Conservation (phyloP, 1,140 invertebrate genomes). For the Pseudomyrmex concolor region DNA sequence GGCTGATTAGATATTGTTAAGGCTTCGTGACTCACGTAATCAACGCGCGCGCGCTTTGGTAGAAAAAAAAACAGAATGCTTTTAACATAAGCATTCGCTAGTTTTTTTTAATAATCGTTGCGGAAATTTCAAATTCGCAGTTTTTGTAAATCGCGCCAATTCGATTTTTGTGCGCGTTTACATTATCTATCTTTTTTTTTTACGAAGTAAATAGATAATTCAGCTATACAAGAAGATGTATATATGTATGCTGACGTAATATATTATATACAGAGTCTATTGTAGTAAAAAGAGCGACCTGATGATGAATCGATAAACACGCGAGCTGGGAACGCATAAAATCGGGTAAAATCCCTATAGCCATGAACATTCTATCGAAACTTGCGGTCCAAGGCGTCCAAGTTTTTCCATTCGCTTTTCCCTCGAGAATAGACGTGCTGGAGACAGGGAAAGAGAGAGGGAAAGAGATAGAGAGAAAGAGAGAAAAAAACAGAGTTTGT, state of each 20-base stretch:
- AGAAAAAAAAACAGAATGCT: slow-evolving; percentile 37
- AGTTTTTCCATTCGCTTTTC: slow-evolving; percentile 64
- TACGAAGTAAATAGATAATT: background rate
- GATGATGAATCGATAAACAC: slow-evolving; percentile 4
- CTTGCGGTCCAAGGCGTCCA: slow-evolving; percentile 35
- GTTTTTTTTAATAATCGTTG: slow-evolving; percentile 16
- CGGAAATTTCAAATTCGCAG: slow-evolving; percentile 5
- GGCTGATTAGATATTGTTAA: slow-evolving; percentile 54
- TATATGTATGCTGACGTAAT: background rate
- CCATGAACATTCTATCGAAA: slow-evolving; percentile 65
- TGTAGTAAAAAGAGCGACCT: background rate
- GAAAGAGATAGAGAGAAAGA: background rate
- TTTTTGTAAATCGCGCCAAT: background rate
- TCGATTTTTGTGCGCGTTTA: background rate
- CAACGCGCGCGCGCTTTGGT: slow-evolving; percentile 28
- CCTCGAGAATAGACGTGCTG: slow-evolving; percentile 18
- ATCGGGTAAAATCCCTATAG: slow-evolving; percentile 16
- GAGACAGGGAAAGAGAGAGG: background rate
- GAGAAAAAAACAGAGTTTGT: slow-evolving; percentile 1
- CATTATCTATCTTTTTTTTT: background rate
- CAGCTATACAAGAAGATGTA: background rate
- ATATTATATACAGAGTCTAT: background rate
- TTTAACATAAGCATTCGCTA: background rate
- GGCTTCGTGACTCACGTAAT: slow-evolving; percentile 65
- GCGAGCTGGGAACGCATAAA: slow-evolving; percentile 7